Base-by-base conservation (phyloP, 2,797 vertebrate genomes). In the Phyllotis vaccarum region DNA sequence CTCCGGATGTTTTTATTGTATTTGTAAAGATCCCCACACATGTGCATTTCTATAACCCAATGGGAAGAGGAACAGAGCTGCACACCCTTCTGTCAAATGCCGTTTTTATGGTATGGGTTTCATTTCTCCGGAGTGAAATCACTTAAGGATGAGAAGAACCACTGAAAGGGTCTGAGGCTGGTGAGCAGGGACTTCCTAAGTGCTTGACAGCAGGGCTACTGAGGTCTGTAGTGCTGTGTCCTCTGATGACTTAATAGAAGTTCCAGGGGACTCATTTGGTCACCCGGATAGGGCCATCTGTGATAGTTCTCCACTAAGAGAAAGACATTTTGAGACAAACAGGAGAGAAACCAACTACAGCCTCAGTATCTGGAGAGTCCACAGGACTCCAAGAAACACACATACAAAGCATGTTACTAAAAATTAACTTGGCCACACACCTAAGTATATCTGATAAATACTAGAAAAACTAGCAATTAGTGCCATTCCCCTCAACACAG, bases 111-210 rank as follows among this genome's bases (percentile, higher is more conserved):
- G 24, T 22, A 46, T 17, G 74, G 17, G 27, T 81, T 94, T 82
- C 80, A 76, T 90, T 86, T 92, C 46, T 95, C 82, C 93, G 58
- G 7, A 76, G 70, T 76, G 85, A 88, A 82, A 49, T 95, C 56
- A 95, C 54, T 43, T 89, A 62, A 78, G 37, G 46, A 24, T 90
- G 86, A 74, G 62, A 94, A 66, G 54, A 88, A 37, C 19, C 80
- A 78, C 21, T 54, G 86, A 93, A 89, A 62, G 88, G 13, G 85
- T 62, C 81, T 86, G 46, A 88, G 82, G 11, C 75, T 75, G 68
- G 60, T 70, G 5, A 80, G 19, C 34, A 34, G 43, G 46, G 31
- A 72, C 43, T 94, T 86, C 40, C 87, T 76, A 27, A 76, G 64
- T 49, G 43, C 54, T 17, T 46, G 40, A 64, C 31, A 60, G 21